Percentiles rank a stretch among this genome's conserved stretches.
Conservation (phyloP, 2,888 invertebrate genomes). For the Amphimallon solstitiale region DNA sequence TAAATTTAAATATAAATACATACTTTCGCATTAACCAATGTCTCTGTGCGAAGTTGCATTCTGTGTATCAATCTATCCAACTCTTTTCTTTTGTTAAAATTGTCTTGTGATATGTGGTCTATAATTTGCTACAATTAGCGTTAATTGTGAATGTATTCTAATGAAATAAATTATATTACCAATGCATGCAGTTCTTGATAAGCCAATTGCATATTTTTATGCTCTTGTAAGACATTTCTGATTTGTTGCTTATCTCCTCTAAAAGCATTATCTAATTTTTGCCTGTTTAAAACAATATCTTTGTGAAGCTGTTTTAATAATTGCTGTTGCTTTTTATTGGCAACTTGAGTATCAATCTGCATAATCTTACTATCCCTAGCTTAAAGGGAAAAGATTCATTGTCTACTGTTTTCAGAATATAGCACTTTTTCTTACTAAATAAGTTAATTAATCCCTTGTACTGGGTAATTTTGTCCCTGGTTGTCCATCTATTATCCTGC, state of each 20-base stretch:
- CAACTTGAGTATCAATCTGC: constrained; percentile 66
- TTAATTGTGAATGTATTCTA: not conserved
- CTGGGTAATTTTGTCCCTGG: constrained; percentile 73
- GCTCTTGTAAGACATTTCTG: constrained; percentile 68
- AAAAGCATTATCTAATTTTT: constrained; percentile 68
- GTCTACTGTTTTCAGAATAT: not conserved
- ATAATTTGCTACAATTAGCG: constrained; percentile 67
- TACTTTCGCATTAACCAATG: constrained; percentile 70
- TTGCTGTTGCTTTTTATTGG: constrained; percentile 66
- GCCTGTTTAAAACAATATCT: constrained; percentile 68
- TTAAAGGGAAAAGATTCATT: constrained; percentile 48
- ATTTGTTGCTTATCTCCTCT: constrained; percentile 71
- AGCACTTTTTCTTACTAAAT: constrained; percentile 65
- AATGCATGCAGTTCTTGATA: constrained; percentile 63
- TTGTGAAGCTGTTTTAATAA: constrained; percentile 68
- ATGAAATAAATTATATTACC: constrained; percentile 49
- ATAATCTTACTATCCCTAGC: constrained; percentile 72
- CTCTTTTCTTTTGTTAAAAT: constrained; percentile 71
- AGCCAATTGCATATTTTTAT: constrained; percentile 69
- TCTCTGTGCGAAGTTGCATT: constrained; percentile 70
- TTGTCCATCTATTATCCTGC: constrained; percentile 73
- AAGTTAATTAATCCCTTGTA: constrained; percentile 74
- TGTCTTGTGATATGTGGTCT: constrained; percentile 71
- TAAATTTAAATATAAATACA: constrained; percentile 14
- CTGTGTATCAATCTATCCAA: constrained; percentile 70